phyloP scores from a whole-genome alignment of 2,888 invertebrate genomes.

The Lycocerus yunnanus region DNA sequence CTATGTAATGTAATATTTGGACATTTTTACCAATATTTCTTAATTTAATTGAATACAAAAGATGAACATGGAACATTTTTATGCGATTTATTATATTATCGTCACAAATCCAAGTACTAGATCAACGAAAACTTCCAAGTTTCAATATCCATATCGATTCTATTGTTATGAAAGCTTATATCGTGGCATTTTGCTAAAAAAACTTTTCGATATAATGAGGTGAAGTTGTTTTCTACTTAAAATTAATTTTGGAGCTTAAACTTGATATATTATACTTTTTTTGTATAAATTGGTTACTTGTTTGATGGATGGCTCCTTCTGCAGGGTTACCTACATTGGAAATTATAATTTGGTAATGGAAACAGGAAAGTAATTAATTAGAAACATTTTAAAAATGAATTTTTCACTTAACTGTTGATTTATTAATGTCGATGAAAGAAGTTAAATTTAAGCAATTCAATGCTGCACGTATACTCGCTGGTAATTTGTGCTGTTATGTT shows the following conservation, averaged over 20 bases:
- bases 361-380: neutral
- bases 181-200: neutral
- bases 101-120: neutral
- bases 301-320: neutral
- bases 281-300: neutral
- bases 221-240: neutral
- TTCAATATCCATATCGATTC: neutral
- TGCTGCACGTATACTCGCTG: neutral
- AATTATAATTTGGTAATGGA: neutral
- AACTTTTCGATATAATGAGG: neutral
- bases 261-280: neutral
- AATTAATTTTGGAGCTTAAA: neutral
- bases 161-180: neutral
- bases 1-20: neutral
- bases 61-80: neutral
- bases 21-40: neutral
- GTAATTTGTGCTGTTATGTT: neutral
- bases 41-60: neutral
- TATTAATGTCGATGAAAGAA: neutral
- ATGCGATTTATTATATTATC: neutral
- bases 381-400: neutral
- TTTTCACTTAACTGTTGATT: neutral
- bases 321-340: neutral
- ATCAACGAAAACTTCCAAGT: neutral
- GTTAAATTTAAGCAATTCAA: neutral